phyloP scores from a whole-genome alignment of 2,797 vertebrate genomes.

The Helarctos malayanus region DNA sequence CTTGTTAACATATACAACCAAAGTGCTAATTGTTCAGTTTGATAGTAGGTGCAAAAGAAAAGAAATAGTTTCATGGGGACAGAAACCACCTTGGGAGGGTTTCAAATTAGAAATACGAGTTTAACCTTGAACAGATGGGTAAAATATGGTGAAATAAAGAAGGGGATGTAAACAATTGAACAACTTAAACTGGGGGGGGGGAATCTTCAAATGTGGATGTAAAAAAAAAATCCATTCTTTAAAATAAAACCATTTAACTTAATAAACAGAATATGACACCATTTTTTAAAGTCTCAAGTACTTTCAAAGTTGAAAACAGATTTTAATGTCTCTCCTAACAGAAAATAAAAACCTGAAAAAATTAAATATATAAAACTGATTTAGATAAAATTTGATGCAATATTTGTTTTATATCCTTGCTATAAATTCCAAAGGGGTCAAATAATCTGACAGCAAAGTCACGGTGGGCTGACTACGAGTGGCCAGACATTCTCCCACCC shows the following conservation, averaged over 20 bases:
- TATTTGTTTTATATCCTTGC: not conserved
- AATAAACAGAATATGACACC: not conserved
- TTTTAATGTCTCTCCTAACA: not conserved
- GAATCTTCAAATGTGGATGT: not conserved
- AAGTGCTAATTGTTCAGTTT: slow-evolving; percentile 57
- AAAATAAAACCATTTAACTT: slow-evolving; percentile 34
- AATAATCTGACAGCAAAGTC: slow-evolving; percentile 4
- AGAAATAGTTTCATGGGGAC: slow-evolving; percentile 11
- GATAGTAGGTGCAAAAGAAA: slow-evolving; percentile 36
- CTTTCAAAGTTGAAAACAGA: slow-evolving; percentile 57
- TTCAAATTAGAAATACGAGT: slow-evolving; percentile 62
- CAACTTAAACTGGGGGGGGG: not conserved
- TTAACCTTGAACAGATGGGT: not conserved
- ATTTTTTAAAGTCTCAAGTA: slow-evolving; percentile 1
- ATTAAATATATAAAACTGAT: not conserved
- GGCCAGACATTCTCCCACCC: not conserved
- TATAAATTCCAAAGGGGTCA: slow-evolving; percentile 47
- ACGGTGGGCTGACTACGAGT: not conserved
- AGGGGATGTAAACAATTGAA: not conserved
- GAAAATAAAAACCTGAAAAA: slow-evolving; percentile 62
- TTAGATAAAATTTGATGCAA: slow-evolving; percentile 5
- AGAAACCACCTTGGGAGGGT: slow-evolving; percentile 44
- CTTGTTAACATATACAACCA: slow-evolving; percentile 28
- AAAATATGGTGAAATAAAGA: not conserved
- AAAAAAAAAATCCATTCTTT: not conserved